Evolutionary conservation across 2,797 vertebrate species (phyloP), one percentile per base, ranked within the genome.

Genomic region (Lepilemur septentrionalis): DNA sequence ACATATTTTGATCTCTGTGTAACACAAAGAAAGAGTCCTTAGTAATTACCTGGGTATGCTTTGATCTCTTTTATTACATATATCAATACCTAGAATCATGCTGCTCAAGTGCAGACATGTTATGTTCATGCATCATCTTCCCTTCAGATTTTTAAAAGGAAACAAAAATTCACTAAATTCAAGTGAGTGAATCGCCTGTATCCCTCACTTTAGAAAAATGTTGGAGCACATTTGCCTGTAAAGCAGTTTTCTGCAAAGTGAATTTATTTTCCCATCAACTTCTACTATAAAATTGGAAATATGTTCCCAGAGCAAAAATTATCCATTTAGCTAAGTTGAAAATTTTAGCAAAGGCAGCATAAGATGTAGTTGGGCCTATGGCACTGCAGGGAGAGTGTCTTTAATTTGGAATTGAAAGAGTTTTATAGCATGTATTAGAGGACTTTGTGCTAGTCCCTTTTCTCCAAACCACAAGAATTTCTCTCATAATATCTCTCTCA

Each of bases 121-220:
- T 97, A 93, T 96, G 69, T 59, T 23, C 96, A 93, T 79, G 90
- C 78, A 86, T 22, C 52, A 22, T 55, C 93, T 89, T 96, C 38
- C 55, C 67, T 97, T 97, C 79, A 90, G 90, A 97, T 72, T 94
- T 82, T 94, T 93, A 87, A 92, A 98, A 98, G 93, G 67, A 63
- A 97, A 63, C 59, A 69, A 35, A 38, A 50, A 84, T 83, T 85
- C 84, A 25, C 61, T 70, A 59, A 91, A 91, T 59, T 92, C 50
- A 52, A 11, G 30, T 72, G 25, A 73, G 32, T 57, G 43, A 97
- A 43, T 57, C 41, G 41, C 28, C 67, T 85, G 5, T 61, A 61
- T 65, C 35, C 38, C 41, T 73, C 17, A 70, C 46, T 89, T 92
- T 69, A 83, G 86, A 85, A 95, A 83, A 92, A 87, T 38, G 7